phyloP scores from a whole-genome alignment of 2,888 invertebrate genomes.

The Mythimna impura region DNA sequence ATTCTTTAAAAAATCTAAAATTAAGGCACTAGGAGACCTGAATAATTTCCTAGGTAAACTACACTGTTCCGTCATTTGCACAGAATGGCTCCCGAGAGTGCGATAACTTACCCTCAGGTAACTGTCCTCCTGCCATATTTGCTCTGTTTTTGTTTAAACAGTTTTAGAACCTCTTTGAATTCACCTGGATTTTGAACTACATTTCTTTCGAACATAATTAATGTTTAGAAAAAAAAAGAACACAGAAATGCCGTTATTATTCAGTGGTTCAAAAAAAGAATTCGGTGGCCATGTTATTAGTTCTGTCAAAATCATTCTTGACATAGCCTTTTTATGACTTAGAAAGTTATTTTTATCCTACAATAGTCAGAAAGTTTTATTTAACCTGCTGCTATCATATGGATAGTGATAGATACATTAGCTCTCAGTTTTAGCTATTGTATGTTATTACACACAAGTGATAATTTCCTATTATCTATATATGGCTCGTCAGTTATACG shows the following conservation, averaged over 20 bases:
- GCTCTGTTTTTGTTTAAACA: constrained; percentile 50
- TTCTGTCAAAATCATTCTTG: no score
- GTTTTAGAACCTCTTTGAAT: constrained; percentile 40
- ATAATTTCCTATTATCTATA: not conserved
- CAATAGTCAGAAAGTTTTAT: no score
- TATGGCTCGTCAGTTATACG: not conserved
- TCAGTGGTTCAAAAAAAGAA: no score
- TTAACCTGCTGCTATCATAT: no score
- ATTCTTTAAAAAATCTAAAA: constrained; percentile 12
- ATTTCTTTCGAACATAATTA: not conserved
- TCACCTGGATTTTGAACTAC: constrained; percentile 21
- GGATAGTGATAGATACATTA: no score
- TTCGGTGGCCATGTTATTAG: no score
- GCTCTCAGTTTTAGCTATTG: no score
- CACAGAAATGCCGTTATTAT: not conserved
- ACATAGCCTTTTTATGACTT: no score
- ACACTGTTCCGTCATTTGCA: constrained; percentile 42
- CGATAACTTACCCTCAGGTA: constrained; percentile 55
- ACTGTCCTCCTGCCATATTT: constrained; percentile 48
- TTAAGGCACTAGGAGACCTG: not conserved
- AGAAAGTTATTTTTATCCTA: no score
- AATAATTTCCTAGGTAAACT: constrained; percentile 37
- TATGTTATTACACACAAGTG: no score
- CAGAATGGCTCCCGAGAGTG: constrained; percentile 55
- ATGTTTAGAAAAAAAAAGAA: not conserved